Conservation (phyloP, 92 coral and sea anemone species). For the Ricordea florida region DNA sequence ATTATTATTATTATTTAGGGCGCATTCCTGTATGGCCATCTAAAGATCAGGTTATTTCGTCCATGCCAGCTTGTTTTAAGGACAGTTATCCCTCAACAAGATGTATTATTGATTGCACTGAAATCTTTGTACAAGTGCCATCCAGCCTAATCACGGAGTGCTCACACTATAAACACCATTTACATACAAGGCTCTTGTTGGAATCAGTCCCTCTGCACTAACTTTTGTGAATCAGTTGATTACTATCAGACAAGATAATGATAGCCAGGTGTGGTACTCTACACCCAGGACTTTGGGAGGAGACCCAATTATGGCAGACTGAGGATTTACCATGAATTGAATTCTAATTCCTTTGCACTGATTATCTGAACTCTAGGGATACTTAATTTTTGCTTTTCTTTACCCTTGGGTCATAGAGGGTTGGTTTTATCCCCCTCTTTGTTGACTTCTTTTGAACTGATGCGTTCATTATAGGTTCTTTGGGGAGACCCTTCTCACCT, state of each 20-base stretch:
- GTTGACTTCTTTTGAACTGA: slow-evolving; percentile 8
- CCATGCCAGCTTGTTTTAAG: slow-evolving; percentile 40
- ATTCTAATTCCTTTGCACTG: slow-evolving; percentile 1
- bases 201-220: slow-evolving; percentile 39
- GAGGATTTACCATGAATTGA: slow-evolving; percentile 35
- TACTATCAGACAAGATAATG: slow-evolving; percentile 46
- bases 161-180: slow-evolving; percentile 4
- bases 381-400: slow-evolving; percentile 6
- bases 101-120: slow-evolving; percentile 50
- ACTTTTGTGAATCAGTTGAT: slow-evolving; percentile 32
- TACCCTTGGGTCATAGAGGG: not conserved
- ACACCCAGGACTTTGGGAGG: slow-evolving; percentile 17
- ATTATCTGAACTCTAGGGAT: not conserved
- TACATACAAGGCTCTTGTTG: slow-evolving; percentile 57
- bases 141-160: slow-evolving; percentile 5
- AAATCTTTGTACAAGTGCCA: slow-evolving; percentile 40
- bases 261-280: slow-evolving; percentile 46
- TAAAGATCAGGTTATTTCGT: slow-evolving; percentile 11
- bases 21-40: slow-evolving; percentile 58
- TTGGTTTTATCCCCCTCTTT: slow-evolving; percentile 23
- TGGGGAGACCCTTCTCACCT: not conserved
- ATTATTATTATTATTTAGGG: too few relatives aligned
- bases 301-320: slow-evolving; percentile 51
- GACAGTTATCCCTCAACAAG: slow-evolving; percentile 52
- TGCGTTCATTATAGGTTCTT: slow-evolving; percentile 35